Base-by-base conservation (phyloP, 2,888 invertebrate genomes). In the Rhopalosiphum nymphaeae region DNA sequence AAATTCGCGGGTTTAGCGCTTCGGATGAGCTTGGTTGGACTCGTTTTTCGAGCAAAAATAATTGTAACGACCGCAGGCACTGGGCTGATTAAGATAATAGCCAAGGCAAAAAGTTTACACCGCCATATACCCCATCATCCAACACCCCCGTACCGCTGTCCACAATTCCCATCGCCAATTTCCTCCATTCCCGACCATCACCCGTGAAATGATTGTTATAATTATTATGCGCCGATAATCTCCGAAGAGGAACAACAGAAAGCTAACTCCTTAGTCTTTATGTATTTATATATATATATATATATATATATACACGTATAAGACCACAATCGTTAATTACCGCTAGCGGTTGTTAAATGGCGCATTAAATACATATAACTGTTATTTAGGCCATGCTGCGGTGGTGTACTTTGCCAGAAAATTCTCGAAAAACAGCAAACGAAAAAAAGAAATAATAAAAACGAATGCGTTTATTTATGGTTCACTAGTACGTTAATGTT, bases 201-300 rank as follows among this genome's bases (percentile, higher is more conserved):
- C 21, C 36, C 78, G 78, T 9, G 84, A 46, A 93, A 93, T 61
- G 85, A 93, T 93, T 89, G 89, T 93, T 89, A 89, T 91, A 61
- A 94, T 94, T 91, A 90, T 94, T 91, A 87, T 94, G 90, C 94
- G 85, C 94, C 94, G 94, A 94, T 94, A 94, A 94, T 94, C 94
- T 94, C 94, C 94, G 89, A 89, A 90, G 85, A 85, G 93, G 86
- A 91, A 78, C 78, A 92, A 42, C 88, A 56, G 67, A 84, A 29
- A 89, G 84, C 89, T n/a, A 89, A 93, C 88, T 93, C 89, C 93
- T 85, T 91, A 89, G 44, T 85, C 42, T 44, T 85, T 44, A 53
- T 44, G 57, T 56, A 86, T 44, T 85, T 44, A 53, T 44, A 86
- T 56, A 86, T 85, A 29, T 46, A 9, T 61, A 26, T 5, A 44